These are phyloP conservation scores for Tribolium freemani DNA, from an alignment of 2,888 invertebrate species.

Conservation along the genomic window DNA sequence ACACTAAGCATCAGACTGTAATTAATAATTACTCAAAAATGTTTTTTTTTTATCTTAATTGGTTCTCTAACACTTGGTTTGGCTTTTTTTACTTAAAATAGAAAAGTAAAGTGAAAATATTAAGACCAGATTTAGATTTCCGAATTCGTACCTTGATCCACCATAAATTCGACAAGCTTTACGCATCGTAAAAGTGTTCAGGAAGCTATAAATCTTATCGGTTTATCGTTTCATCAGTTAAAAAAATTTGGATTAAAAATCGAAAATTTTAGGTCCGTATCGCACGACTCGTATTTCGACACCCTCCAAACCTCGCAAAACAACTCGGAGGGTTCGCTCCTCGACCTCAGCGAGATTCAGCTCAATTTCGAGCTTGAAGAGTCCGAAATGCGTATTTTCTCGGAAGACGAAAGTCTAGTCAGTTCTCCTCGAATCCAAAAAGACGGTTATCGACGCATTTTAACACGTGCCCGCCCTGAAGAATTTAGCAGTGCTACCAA, in stretches of 20 bases:
- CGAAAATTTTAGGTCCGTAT: constrained; percentile 77
- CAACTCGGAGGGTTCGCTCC: constrained; percentile 67
- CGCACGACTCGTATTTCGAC: constrained; percentile 96
- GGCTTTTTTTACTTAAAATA: too few relatives aligned
- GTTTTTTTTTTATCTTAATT: too few relatives aligned
- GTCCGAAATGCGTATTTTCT: constrained; percentile 88
- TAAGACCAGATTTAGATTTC: not conserved
- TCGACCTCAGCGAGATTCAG: constrained; percentile 87
- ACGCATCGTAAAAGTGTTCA: not conserved
- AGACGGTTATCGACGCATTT: constrained; percentile 68
- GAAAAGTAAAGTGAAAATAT: too few relatives aligned
- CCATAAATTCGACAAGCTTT: not conserved
- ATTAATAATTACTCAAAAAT: too few relatives aligned
- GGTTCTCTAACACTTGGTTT: too few relatives aligned
- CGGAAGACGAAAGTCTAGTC: constrained; percentile 85
- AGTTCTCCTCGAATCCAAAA: constrained; percentile 72
- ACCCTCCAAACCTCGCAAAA: constrained; percentile 74
- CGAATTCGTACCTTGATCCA: not conserved
- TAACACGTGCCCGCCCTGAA: constrained; percentile 71
- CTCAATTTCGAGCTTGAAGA: constrained; percentile 88
- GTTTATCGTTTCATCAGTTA: not conserved
- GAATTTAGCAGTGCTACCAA: constrained; percentile 71
- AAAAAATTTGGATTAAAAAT: not conserved
- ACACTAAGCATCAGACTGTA: too few relatives aligned
- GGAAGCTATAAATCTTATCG: not conserved